Percentiles rank a stretch among this genome's conserved stretches.
Conservation (phyloP, 2,888 invertebrate genomes). For the Capitulum mitella region DNA sequence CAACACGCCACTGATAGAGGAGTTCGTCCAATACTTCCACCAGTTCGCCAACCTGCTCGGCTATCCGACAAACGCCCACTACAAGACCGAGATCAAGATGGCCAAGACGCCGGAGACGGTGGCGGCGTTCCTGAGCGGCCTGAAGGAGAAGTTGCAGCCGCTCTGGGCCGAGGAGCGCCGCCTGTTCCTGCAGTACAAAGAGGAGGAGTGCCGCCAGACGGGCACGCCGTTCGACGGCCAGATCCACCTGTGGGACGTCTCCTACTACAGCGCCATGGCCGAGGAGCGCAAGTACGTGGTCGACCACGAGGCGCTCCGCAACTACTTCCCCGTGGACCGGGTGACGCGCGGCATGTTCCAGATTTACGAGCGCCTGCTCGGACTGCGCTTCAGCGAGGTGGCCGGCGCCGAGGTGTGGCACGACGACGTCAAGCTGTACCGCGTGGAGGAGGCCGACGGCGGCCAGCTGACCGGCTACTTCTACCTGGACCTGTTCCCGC, state of each 20-base stretch:
- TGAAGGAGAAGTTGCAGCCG: slow-evolving; percentile 44
- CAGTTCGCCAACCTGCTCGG: slow-evolving; percentile 46
- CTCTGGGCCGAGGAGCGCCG: slow-evolving; percentile 44
- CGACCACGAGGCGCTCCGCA: slow-evolving; percentile 44
- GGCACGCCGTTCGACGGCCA: slow-evolving; percentile 37
- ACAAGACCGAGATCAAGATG: slow-evolving; percentile 47
- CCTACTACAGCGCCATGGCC: slow-evolving; percentile 46
- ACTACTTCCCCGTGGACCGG: slow-evolving; percentile 47
- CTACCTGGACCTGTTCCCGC: slow-evolving; percentile 48
- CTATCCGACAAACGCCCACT: slow-evolving; percentile 47
- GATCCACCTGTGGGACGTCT: slow-evolving; percentile 47
- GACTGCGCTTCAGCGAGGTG: slow-evolving; percentile 44
- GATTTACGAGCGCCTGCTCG: slow-evolving; percentile 47
- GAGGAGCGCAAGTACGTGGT: slow-evolving; percentile 48
- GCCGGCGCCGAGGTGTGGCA: slow-evolving; percentile 45
- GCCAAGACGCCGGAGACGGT: slow-evolving; percentile 46
- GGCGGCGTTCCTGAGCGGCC: slow-evolving; percentile 43
- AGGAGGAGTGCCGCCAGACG: slow-evolving; percentile 44
- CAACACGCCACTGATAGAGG: slow-evolving; percentile 47
- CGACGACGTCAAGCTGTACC: slow-evolving; percentile 46
- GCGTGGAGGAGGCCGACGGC: slow-evolving; percentile 44
- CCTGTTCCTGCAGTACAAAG: slow-evolving; percentile 45
- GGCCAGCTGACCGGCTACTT: slow-evolving; percentile 46
- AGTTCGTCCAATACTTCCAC: slow-evolving; percentile 45
- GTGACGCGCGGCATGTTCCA: slow-evolving; percentile 47